Base-by-base conservation (phyloP, 2,113 vertebrate genomes). In the Pelecanoides urinatrix region DNA sequence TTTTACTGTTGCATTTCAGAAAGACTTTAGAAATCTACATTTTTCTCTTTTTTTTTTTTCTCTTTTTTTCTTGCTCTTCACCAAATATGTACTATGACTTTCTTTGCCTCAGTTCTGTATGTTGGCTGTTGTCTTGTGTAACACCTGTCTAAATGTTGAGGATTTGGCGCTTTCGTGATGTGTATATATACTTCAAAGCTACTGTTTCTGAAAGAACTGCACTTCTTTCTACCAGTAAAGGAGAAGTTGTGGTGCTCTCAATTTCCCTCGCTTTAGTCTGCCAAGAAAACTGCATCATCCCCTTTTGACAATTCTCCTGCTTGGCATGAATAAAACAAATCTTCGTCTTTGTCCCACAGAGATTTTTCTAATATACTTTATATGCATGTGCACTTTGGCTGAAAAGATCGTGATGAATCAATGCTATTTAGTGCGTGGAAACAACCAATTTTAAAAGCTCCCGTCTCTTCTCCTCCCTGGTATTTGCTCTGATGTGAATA, bases 371-470 rank as follows among this genome's bases (percentile, higher is more conserved):
- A 86, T 68, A 50, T 75, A 62, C 80, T 86, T 97, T 91, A 49
- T 95, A 67, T 98, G 98, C 98, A 98, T 98, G 98, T 94, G 95
- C 96, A 93, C 87, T 96, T 55, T 85, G 94, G 79, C 86, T 92
- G 90, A 91, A 87, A 94, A 91, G 94, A 65, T 73, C 14, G 62
- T 96, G 91, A 74, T 83, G 92, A 90, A 92, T 92, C 96, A 61
- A 11, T 89, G 80, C 68, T 72, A 58, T 15, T 59, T 83, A 75
- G 53, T 25, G 82, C 73, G 94, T 95, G 97, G 86, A 95, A 90
- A 61, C 52, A 75, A 56, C 70, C 61, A n/a, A 29, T 58, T 94
- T 94, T 82, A 52, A 83, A 95, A 91, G 66, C 74, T 88, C 29
- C 50, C 5, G 0, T 72, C 74, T 79, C 30, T 94, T 79, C 59